These are phyloP conservation scores for Gymnopithys bicolor DNA, from an alignment of 2,797 vertebrate genomes.

Conservation along the genomic window DNA sequence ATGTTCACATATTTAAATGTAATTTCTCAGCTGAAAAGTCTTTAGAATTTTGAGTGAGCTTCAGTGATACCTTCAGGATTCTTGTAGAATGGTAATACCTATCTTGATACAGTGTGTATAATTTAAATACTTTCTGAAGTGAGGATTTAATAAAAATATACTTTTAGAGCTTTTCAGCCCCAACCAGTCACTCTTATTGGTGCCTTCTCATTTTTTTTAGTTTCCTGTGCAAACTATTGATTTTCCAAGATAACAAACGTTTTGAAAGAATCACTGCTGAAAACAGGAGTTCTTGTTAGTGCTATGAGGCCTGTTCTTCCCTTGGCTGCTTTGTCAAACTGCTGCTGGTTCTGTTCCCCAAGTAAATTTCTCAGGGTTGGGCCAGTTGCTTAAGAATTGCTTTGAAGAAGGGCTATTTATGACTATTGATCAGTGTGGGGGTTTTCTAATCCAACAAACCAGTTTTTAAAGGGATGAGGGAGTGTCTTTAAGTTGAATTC, in stretches of 20 bases:
- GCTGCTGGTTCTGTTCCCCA: not conserved
- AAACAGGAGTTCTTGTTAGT: not conserved
- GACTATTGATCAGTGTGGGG: accelerated
- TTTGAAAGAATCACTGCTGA: not conserved
- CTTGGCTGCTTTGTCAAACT: not conserved
- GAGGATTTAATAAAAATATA: not conserved
- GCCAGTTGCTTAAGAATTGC: not conserved
- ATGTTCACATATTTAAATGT: conserved; percentile 17
- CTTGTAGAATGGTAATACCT: not conserved
- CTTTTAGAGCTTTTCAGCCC: not conserved
- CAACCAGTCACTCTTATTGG: not conserved
- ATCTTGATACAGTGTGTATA: not conserved
- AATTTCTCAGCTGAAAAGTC: not conserved
- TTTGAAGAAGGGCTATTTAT: not conserved
- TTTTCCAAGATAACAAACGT: not conserved
- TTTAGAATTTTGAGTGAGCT: conserved; percentile 10
- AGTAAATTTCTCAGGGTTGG: not conserved
- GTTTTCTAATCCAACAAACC: not conserved
- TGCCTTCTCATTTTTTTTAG: not conserved
- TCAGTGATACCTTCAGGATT: not conserved
- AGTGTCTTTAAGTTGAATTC: not conserved
- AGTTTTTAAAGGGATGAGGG: not conserved
- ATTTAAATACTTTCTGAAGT: not conserved
- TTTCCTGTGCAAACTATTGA: not conserved
- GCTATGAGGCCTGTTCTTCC: not conserved